Evolutionary conservation across 1,140 invertebrate species (phyloP).

Genomic region (Nomia melanderi): DNA sequence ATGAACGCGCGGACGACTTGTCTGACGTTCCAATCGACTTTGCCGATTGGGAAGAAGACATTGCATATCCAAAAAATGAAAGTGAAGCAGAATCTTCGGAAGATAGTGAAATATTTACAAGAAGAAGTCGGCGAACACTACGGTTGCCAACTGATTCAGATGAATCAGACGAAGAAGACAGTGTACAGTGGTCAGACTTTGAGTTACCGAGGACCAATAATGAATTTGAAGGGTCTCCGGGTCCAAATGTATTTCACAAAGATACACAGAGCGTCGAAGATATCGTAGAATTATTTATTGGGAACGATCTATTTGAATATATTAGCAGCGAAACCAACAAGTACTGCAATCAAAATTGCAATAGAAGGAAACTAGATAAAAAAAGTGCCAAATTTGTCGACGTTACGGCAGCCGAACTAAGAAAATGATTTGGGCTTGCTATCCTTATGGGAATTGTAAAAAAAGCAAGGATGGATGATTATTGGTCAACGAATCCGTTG

Average conservation of each 20-base stretch:
- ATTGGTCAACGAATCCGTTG: background rate
- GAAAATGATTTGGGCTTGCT: background rate
- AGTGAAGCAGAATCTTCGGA: background rate
- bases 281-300: background rate
- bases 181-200: background rate
- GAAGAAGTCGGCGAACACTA: background rate
- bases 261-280: background rate
- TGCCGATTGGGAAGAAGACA: background rate
- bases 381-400: background rate
- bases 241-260: background rate
- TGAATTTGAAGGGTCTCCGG: background rate
- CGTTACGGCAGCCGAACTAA: background rate
- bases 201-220: background rate
- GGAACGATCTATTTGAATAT: background rate
- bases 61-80: background rate
- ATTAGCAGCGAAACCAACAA: background rate
- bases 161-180: background rate
- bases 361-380: background rate
- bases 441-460: background rate
- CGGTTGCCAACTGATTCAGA: background rate
- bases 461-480: background rate
- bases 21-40: background rate
- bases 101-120: background rate
- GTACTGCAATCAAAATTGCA: background rate
- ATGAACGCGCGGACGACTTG: background rate